Conservation (phyloP, 2,888 invertebrate genomes). For the Zygaena filipendulae region DNA sequence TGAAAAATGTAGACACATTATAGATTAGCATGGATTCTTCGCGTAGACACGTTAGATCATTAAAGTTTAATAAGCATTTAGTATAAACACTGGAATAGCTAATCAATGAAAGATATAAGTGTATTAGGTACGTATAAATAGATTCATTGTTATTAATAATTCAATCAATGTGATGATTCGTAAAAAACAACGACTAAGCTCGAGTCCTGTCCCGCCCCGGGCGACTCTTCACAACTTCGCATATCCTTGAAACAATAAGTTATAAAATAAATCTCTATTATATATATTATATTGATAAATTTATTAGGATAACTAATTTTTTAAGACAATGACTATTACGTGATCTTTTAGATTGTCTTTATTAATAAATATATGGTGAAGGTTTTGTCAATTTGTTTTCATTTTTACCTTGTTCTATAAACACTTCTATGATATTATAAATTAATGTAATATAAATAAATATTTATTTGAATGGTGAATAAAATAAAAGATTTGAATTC, state of each 20-base stretch:
- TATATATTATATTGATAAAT: conserved; percentile 64
- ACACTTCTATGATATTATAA: too few relatives aligned
- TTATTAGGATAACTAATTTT: conserved; percentile 69
- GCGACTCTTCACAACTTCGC: conserved; percentile 63
- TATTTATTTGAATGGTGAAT: conserved; percentile 8
- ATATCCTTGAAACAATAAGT: conserved; percentile 70
- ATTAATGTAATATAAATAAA: neutral
- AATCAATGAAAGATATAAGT: conserved; percentile 48
- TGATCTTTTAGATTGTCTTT: conserved; percentile 71
- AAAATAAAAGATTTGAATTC: conserved; percentile 23
- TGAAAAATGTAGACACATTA: conserved; percentile 57
- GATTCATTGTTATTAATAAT: conserved; percentile 61
- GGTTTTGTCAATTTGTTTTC: conserved; percentile 62
- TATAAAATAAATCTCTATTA: conserved; percentile 58
- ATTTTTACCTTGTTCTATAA: conserved; percentile 35
- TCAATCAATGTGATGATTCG: conserved; percentile 60
- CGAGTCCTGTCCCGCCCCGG: conserved; percentile 40
- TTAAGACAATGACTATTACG: conserved; percentile 68
- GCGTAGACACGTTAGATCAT: conserved; percentile 61
- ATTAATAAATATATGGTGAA: conserved; percentile 70
- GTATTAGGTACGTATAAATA: conserved; percentile 49
- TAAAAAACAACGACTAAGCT: conserved; percentile 59
- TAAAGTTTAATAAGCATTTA: conserved; percentile 56
- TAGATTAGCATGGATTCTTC: conserved; percentile 68
- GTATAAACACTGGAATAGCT: conserved; percentile 51